Base-by-base conservation (phyloP, 2,888 invertebrate species). In the Pristionchus entomophagus region DNA sequence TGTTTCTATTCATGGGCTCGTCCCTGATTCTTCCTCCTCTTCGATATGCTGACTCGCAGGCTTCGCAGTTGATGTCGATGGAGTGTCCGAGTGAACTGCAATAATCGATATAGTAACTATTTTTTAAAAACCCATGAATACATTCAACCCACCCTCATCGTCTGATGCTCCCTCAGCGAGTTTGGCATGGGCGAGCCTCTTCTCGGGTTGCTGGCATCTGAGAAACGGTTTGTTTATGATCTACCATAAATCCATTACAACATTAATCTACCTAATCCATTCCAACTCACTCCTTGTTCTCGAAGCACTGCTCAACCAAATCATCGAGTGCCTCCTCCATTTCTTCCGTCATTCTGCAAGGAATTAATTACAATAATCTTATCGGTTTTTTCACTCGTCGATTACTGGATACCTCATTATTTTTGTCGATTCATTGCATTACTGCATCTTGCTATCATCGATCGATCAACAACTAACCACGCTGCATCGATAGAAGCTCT, bases 341-440 rank as follows among this genome's bases (percentile, higher is more conserved):
- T 32, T 45, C 73, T n/a, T 45, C 73, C 8, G 41, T 73, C 73
- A 73, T 41, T 73, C 73, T 73, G 73, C 17, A 73, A 69, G 32
- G 12, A 59, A 59, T 56, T 26, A 26, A 59, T 59, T 12, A 29
- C 14, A 14, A 29, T 10, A 14, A 10, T 26, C 12, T 59, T n/a
- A n/a, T n/a, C n/a, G n/a, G n/a, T n/a, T n/a, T n/a, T n/a, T n/a
- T n/a, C n/a, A n/a, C n/a, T 45, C 6, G 14, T 45, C 14, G 65
- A 8, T 35, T 65, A 32, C 35, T 22, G 65, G 29, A 65, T 32
- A 59, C 6, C 14, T 8, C 17, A 0, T 0, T 19, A 65, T 65
- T 29, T 29, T 10, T 4, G 4, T 59, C 56, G 4, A 56, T 6
- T 26, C 26, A 3, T 19, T 65, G 1, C 1, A 32, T 17, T n/a